These are phyloP conservation scores for Pangasius macronema DNA, from an alignment of 2,797 vertebrate species.

Conservation along the genomic window DNA sequence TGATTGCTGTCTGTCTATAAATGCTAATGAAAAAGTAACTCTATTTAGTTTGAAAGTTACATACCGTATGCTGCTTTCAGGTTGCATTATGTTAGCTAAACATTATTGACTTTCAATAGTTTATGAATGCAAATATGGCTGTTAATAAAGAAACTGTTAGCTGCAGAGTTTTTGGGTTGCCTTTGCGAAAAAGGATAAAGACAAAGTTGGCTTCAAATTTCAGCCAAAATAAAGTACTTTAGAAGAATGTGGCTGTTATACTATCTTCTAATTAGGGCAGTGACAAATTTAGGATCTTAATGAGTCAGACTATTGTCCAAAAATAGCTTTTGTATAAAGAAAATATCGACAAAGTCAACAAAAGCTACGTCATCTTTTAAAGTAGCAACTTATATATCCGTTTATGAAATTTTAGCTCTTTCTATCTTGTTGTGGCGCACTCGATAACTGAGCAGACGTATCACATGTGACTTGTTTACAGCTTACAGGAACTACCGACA, in stretches of 20 bases:
- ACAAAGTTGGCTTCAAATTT: neutral
- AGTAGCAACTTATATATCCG: neutral
- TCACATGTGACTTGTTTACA: too few relatives aligned
- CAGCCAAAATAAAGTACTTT: neutral
- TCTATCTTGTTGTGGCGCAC: neutral
- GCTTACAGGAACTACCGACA: too few relatives aligned
- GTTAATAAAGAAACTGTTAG: neutral
- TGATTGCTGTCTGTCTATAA: neutral
- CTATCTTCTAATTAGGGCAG: neutral
- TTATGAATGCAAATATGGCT: neutral
- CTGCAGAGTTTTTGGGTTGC: neutral
- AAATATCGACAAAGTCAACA: neutral
- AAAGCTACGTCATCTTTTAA: neutral
- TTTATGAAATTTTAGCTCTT: neutral
- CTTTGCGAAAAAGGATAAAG: neutral
- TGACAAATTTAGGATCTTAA: neutral
- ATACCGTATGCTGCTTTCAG: neutral
- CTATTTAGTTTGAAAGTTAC: neutral
- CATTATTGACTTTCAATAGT: neutral
- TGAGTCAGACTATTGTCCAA: neutral
- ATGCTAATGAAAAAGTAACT: neutral
- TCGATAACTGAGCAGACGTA: neutral
- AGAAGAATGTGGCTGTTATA: neutral
- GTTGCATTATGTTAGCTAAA: neutral
- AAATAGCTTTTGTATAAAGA: too few relatives aligned